Percentiles rank a stretch among this genome's conserved stretches.
Conservation (phyloP, 2,113 vertebrate genomes). For the Brachyistius frenatus region DNA sequence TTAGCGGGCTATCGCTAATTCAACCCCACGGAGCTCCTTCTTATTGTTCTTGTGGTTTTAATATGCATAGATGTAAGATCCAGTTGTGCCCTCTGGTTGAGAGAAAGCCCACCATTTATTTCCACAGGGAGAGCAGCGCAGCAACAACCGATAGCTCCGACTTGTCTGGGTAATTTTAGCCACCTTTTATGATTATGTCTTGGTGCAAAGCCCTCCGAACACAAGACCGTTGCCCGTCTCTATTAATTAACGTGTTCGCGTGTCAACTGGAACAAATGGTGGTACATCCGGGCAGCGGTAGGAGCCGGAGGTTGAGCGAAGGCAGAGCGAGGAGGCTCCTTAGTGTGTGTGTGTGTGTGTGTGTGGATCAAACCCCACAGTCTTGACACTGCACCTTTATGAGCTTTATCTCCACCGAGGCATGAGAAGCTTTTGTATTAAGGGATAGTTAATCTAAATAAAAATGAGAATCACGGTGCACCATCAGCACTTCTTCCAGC, state of each 20-base stretch:
- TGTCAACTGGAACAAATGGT: slow-evolving; percentile 37
- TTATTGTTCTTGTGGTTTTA: slow-evolving; percentile 73
- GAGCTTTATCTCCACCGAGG: slow-evolving; percentile 77
- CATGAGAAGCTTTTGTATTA: slow-evolving; percentile 76
- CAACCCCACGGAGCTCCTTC: slow-evolving; percentile 41
- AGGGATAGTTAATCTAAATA: slow-evolving; percentile 83
- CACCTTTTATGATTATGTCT: slow-evolving; percentile 28
- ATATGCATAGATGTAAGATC: slow-evolving; percentile 60
- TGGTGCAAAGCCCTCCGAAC: slow-evolving; percentile 13
- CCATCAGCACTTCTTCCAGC: slow-evolving; percentile 79
- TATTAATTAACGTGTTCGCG: slow-evolving; percentile 54
- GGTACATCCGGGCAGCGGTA: not conserved
- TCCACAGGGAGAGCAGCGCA: slow-evolving; percentile 50
- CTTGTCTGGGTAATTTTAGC: slow-evolving; percentile 49
- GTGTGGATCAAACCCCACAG: slow-evolving; percentile 53
- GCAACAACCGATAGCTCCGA: slow-evolving; percentile 20
- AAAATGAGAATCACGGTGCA: slow-evolving; percentile 77
- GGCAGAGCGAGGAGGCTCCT: not conserved
- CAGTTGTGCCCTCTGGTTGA: slow-evolving; percentile 52
- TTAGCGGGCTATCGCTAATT: slow-evolving; percentile 55
- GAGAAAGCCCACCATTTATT: slow-evolving; percentile 61
- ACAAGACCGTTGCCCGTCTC: slow-evolving; percentile 24
- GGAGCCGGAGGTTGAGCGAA: slow-evolving; percentile 26
- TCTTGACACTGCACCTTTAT: slow-evolving; percentile 75
- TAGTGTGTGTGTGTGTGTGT: slow-evolving; percentile 41